Conservation (phyloP, 2,113 vertebrate genomes). For the human region GRCh38 chr1:59900501-59901000, state of each 20-base stretch:
- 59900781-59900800: background rate
- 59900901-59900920: background rate
- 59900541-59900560: no score
- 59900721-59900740: background rate
- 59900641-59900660: background rate
- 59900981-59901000: conserved; percentile 89
- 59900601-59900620: no score
- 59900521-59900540: no score
- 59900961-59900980: conserved; percentile 92
- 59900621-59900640: no score
- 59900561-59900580: no score
- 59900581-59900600: no score
- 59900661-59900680: background rate
- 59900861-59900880: background rate
- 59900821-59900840: rapidly evolving
- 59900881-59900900: rapidly evolving
- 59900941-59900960: background rate
- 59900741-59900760: background rate
- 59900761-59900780: background rate
- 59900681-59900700: background rate
- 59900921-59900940: background rate
- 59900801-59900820: background rate
- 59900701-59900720: background rate
- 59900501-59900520: no score
- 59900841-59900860: background rate